Evolutionary conservation across 2,113 vertebrate genomes (phyloP).

Genomic region (Corythaeola cristata): DNA sequence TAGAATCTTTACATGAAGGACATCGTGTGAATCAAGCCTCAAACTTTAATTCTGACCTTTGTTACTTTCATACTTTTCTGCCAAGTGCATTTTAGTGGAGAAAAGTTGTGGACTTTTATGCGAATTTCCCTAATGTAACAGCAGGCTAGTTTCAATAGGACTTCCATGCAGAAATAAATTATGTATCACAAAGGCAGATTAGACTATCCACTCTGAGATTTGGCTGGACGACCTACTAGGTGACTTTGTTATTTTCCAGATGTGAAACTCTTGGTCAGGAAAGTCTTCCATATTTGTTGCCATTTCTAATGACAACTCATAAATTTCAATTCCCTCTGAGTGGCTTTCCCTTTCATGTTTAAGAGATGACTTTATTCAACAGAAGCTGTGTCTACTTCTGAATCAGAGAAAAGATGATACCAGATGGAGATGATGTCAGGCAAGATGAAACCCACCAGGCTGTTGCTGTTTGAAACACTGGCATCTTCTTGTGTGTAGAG

Average conservation of each 20-base stretch:
- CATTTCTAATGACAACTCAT: neutral
- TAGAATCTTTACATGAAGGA: neutral
- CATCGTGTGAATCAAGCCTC: neutral
- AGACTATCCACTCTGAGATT: neutral
- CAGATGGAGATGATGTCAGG: neutral
- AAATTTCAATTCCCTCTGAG: neutral
- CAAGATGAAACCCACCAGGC: neutral
- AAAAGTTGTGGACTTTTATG: neutral
- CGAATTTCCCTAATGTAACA: neutral
- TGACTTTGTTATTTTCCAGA: neutral
- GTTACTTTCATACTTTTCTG: neutral
- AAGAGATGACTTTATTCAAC: neutral
- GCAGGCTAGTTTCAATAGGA: neutral
- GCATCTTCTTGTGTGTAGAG: neutral
- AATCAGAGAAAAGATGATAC: neutral
- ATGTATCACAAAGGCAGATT: neutral
- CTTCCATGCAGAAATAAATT: neutral
- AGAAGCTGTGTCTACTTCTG: neutral
- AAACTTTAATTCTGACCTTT: neutral
- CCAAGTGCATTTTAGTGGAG: neutral
- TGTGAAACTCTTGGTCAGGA: neutral
- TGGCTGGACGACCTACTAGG: neutral
- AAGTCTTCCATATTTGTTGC: neutral
- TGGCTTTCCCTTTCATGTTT: neutral
- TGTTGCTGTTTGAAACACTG: neutral